A percentile compares a stretch with the other conserved stretches of the same genome.
Evolutionary conservation across 2,888 invertebrate genomes (phyloP).

Genomic region (Bunonema sp.): DNA sequence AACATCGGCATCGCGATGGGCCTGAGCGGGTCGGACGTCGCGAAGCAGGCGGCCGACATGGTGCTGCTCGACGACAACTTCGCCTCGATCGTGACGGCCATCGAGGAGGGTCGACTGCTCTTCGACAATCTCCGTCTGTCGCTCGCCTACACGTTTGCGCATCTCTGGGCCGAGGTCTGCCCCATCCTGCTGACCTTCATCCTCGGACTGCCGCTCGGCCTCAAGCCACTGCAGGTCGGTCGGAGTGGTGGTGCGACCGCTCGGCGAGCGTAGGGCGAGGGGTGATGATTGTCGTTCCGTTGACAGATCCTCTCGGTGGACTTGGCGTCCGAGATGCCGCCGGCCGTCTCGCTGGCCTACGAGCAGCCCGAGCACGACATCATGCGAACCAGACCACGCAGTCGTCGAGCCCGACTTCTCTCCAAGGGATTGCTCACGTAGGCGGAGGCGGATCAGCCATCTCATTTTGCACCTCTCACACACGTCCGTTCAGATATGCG

Average conservation of each 20-base stretch:
- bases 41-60: slow-evolving; percentile 32
- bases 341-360: slow-evolving; percentile 37
- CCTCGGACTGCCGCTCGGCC: slow-evolving; percentile 33
- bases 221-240: slow-evolving; percentile 31
- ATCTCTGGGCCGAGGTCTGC: slow-evolving; percentile 41
- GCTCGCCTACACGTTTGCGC: slow-evolving; percentile 37
- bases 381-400: slow-evolving; percentile 35
- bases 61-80: slow-evolving; percentile 40
- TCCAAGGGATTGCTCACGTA: background rate
- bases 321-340: slow-evolving; percentile 39
- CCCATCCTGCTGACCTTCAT: slow-evolving; percentile 39
- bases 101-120: slow-evolving; percentile 35
- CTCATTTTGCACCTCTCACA: background rate
- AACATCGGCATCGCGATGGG: slow-evolving; percentile 43
- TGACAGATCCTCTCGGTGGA: slow-evolving; percentile 35
- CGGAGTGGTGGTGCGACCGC: background rate
- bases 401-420: slow-evolving; percentile 14
- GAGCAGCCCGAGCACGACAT: slow-evolving; percentile 38
- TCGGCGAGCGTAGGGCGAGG: no score
- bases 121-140: slow-evolving; percentile 32
- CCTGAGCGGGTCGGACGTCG: slow-evolving; percentile 23
- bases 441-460: background rate
- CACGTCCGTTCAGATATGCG: slow-evolving; percentile 24
- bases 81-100: slow-evolving; percentile 31
- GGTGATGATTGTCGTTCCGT: no score